phyloP scores from a whole-genome alignment of 2,113 vertebrate genomes.

The Rynchops niger region DNA sequence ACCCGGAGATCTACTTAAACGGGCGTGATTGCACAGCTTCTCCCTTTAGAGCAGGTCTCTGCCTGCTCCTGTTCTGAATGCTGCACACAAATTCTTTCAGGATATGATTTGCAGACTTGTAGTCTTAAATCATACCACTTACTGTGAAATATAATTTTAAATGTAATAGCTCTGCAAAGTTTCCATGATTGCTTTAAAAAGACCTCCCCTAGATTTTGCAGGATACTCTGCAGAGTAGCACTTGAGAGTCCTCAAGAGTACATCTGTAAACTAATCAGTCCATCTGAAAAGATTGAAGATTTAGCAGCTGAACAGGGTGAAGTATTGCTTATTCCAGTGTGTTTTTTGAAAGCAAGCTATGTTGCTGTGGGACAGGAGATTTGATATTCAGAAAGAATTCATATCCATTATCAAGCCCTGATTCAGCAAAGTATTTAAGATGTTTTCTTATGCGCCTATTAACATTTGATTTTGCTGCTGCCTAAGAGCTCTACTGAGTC shows the following conservation, averaged over 20 bases:
- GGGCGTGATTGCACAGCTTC: background rate
- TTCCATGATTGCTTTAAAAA: background rate
- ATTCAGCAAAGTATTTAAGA: background rate
- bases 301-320: background rate
- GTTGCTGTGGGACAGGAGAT: background rate
- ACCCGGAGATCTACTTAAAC: background rate
- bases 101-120: background rate
- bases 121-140: background rate
- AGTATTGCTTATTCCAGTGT: background rate
- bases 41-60: background rate
- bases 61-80: background rate
- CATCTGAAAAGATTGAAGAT: background rate
- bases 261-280: conserved; percentile 1
- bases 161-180: background rate
- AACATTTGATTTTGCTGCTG: background rate
- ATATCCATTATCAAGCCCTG: background rate
- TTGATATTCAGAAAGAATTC: background rate
- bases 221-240: background rate
- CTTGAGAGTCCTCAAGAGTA: background rate
- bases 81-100: background rate
- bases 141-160: conserved; percentile 13
- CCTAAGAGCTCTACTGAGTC: background rate
- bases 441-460: background rate
- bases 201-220: background rate
- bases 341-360: background rate